Percentiles rank a stretch among this genome's conserved stretches.
phyloP scores from a whole-genome alignment of 2,797 vertebrate species.

The Phalanger gymnotis region DNA sequence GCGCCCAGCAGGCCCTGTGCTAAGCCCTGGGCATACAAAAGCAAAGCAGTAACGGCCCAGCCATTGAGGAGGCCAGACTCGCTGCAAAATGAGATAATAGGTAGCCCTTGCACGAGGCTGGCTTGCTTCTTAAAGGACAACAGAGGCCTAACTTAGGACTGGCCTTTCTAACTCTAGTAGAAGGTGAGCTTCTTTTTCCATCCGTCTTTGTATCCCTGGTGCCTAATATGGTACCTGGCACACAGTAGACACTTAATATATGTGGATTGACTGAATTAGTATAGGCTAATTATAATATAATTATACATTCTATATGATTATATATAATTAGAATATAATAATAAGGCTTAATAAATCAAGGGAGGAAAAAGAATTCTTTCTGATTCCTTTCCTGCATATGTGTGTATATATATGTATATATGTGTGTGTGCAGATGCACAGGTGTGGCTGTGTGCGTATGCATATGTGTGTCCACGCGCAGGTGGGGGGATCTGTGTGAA shows the following conservation, averaged over 20 bases:
- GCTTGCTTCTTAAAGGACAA: neutral
- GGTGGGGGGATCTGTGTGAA: neutral
- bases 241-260: neutral
- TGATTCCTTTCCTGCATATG: neutral
- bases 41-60: neutral
- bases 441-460: no score
- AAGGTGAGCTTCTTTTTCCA: neutral
- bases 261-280: neutral
- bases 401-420: no score
- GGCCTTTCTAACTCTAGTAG: neutral
- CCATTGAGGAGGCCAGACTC: neutral
- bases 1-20: neutral
- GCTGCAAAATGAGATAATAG: neutral
- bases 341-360: no score
- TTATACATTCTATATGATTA: no score
- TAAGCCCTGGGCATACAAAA: neutral
- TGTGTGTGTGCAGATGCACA: no score
- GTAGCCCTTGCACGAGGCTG: neutral
- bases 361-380: neutral
- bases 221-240: neutral
- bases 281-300: no score
- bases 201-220: neutral
- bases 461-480: no score
- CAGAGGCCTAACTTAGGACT: neutral
- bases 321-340: no score